These are phyloP conservation scores for Platichthys flesus DNA, from an alignment of 2,113 vertebrate species.

Conservation along the genomic window DNA sequence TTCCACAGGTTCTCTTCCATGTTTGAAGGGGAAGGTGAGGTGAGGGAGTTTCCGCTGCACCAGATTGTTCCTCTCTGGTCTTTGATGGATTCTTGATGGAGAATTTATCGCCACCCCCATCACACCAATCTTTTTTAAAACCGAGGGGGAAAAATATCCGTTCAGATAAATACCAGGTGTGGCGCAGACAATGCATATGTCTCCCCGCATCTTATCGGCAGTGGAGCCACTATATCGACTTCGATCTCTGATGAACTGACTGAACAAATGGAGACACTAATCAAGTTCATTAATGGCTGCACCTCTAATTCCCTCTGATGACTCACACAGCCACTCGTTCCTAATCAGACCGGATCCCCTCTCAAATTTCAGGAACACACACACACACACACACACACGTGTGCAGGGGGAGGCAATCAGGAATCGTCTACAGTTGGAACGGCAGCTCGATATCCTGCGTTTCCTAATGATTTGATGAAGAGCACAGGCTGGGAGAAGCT, in stretches of 20 bases:
- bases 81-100: too few species aligned
- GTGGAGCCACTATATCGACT: constrained; percentile 23
- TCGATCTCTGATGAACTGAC: constrained; percentile 52
- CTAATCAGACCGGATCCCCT: constrained; percentile 57
- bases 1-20: too few species aligned
- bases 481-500: constrained; percentile 38
- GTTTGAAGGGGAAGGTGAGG: too few species aligned
- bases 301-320: constrained; percentile 49
- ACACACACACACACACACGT: not conserved
- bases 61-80: too few species aligned
- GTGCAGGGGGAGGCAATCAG: constrained; percentile 37
- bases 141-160: too few species aligned
- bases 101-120: too few species aligned
- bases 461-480: constrained; percentile 54
- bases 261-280: constrained; percentile 56
- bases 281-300: constrained; percentile 54
- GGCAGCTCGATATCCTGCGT: constrained; percentile 37
- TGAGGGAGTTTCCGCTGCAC: too few species aligned
- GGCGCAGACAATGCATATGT: not conserved
- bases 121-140: too few species aligned
- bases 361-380: constrained; percentile 36
- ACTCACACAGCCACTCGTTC: constrained; percentile 49
- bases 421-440: constrained; percentile 33
- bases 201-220: not conserved
- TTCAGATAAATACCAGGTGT: not conserved